A percentile compares a stretch with the other conserved stretches of the same genome.
Conservation (phyloP, 2,797 vertebrate species). For the Knipowitschia caucasica region DNA sequence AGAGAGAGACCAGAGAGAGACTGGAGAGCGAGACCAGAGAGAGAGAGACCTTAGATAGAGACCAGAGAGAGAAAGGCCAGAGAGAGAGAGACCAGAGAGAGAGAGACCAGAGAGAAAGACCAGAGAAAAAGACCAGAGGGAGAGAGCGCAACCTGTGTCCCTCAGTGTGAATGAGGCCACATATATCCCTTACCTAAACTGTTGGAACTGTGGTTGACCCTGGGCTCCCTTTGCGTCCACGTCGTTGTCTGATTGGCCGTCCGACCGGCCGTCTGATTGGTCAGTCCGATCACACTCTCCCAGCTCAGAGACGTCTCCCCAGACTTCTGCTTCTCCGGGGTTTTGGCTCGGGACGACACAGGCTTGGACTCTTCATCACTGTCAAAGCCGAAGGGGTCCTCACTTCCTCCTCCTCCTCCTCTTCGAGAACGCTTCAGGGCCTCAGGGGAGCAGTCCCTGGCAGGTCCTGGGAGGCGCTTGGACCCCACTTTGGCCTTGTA, state of each 20-base stretch:
- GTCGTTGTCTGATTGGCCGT: not conserved
- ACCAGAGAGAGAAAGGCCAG: not conserved
- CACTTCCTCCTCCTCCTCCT: constrained; percentile 76
- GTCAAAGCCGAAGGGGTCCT: constrained; percentile 97
- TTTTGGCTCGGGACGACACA: constrained; percentile 77
- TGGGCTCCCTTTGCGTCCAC: not conserved
- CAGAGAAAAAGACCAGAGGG: constrained; percentile 48
- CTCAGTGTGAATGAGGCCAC: constrained; percentile 40
- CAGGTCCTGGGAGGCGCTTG: constrained; percentile 82
- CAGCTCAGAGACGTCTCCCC: constrained; percentile 60
- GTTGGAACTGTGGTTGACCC: not conserved
- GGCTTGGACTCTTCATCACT: constrained; percentile 96
- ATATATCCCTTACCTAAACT: not conserved
- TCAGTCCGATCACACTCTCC: constrained; percentile 25
- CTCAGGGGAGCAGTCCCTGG: constrained; percentile 76
- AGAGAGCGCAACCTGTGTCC: constrained; percentile 52
- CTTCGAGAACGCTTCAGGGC: constrained; percentile 80
- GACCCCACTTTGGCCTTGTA: constrained; percentile 96
- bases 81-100: constrained; percentile 26
- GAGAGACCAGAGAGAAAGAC: constrained; percentile 62
- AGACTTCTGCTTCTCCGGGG: constrained; percentile 46
- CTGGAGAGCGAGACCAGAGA: constrained; percentile 75
- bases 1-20: constrained; percentile 39
- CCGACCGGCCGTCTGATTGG: too few relatives aligned
- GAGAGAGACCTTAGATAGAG: too few relatives aligned